These are phyloP conservation scores for Drosophila suzukii DNA, from an alignment of 1,140 invertebrate species.

Conservation along the genomic window DNA sequence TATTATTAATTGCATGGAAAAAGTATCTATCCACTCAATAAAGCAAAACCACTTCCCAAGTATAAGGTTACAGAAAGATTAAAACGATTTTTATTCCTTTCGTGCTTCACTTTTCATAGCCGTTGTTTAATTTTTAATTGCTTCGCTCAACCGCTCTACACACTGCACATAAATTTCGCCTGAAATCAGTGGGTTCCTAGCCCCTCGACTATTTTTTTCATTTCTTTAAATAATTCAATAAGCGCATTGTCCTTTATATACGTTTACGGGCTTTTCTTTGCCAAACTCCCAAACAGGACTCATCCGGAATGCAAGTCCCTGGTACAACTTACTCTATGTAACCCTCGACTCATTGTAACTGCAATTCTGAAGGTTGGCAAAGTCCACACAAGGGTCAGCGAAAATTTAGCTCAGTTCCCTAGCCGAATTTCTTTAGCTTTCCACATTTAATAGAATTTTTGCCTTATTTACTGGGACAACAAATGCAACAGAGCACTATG, in stretches of 20 bases:
- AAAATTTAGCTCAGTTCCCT: slow-evolving; percentile 16
- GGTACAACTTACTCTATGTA: neutral
- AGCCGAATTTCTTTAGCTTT: slow-evolving; percentile 40
- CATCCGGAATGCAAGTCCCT: slow-evolving; percentile 35
- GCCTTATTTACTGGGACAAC: slow-evolving; percentile 47
- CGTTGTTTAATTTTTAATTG: slow-evolving; percentile 11
- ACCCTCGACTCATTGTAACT: slow-evolving; percentile 51
- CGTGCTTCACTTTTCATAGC: neutral
- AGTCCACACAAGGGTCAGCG: slow-evolving; percentile 22
- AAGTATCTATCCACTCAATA: too few species aligned
- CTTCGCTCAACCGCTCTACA: neutral
- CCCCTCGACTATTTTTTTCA: slow-evolving; percentile 9
- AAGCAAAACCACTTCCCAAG: neutral
- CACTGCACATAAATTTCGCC: slow-evolving; percentile 53
- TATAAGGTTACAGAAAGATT: neutral
- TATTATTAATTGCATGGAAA: too few species aligned
- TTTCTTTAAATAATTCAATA: slow-evolving; percentile 65
- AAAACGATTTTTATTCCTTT: neutral
- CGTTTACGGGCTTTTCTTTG: slow-evolving; percentile 3
- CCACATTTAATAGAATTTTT: slow-evolving; percentile 70
- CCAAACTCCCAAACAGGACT: slow-evolving; percentile 31
- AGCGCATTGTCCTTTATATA: slow-evolving; percentile 57
- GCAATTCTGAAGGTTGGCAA: slow-evolving; percentile 55
- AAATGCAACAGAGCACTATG: slow-evolving; percentile 7
- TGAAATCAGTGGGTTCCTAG: slow-evolving; percentile 33